A percentile compares a stretch with the other conserved stretches of the same genome.
phyloP scores from a whole-genome alignment of 2,888 invertebrate species.

The Acleris cristana region DNA sequence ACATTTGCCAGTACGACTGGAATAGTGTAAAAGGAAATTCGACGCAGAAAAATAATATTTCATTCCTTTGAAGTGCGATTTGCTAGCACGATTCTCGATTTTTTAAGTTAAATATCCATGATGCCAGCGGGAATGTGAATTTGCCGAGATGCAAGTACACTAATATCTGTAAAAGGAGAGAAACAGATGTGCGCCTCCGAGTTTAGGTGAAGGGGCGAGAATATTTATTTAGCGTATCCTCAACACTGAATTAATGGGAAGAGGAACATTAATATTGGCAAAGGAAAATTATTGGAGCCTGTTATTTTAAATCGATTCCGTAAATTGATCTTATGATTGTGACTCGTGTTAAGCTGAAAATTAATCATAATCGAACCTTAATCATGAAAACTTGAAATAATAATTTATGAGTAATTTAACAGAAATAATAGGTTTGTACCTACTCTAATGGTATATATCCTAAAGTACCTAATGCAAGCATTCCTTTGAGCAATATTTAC shows the following conservation, averaged over 20 bases:
- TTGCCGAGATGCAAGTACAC: conserved; percentile 48
- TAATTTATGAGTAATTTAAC: no score
- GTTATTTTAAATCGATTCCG: conserved; percentile 8
- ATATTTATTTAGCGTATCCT: conserved; percentile 58
- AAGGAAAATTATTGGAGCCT: conserved; percentile 14
- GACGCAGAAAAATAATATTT: conserved; percentile 13
- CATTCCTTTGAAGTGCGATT: conserved; percentile 10
- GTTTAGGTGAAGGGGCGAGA: conserved; percentile 47
- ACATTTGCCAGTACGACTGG: not conserved
- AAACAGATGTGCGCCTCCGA: conserved; percentile 59
- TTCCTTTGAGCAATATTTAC: conserved; percentile 20
- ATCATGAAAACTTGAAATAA: no score
- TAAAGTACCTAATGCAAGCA: conserved; percentile 10
- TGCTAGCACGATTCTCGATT: conserved; percentile 2
- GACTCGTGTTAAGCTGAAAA: not conserved
- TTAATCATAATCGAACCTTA: not conserved
- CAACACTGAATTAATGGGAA: conserved; percentile 48
- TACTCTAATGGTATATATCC: no score
- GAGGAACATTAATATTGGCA: conserved; percentile 11
- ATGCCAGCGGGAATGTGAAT: conserved; percentile 1
- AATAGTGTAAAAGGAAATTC: not conserved
- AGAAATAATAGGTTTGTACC: no score
- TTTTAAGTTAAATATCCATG: not conserved
- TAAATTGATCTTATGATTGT: conserved; percentile 1
- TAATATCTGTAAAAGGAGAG: conserved; percentile 59